Evolutionary conservation across 2,797 vertebrate species (phyloP).

Genomic region (Rhincodon typus): DNA sequence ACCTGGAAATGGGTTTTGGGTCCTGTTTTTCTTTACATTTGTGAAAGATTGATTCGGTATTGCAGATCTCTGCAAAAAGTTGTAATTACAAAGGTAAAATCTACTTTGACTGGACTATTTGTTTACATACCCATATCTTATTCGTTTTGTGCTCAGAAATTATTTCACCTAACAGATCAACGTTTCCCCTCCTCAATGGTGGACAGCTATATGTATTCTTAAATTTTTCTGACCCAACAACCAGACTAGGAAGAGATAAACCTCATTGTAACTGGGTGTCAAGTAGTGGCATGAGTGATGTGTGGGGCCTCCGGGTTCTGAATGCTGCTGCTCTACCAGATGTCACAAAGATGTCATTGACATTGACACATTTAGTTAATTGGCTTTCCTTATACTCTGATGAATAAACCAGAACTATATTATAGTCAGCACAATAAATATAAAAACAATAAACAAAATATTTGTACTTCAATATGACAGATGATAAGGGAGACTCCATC

Average conservation of each 20-base stretch:
- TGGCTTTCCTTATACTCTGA: background rate
- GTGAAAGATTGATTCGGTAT: slow-evolving; percentile 60
- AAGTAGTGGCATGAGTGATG: background rate
- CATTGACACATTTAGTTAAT: background rate
- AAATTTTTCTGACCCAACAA: background rate
- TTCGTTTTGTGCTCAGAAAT: background rate
- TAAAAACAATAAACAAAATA: background rate
- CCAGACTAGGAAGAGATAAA: background rate
- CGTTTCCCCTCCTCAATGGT: background rate
- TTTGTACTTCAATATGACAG: too few species aligned
- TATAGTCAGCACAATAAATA: background rate
- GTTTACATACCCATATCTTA: background rate
- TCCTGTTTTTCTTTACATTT: slow-evolving; percentile 57
- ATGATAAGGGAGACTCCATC: background rate
- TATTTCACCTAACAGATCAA: background rate
- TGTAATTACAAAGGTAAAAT: slow-evolving; percentile 62
- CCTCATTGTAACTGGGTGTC: background rate
- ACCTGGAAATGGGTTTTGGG: slow-evolving; percentile 68
- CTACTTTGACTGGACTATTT: background rate
- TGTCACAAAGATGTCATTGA: background rate
- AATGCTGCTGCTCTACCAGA: background rate
- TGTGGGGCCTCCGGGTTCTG: background rate
- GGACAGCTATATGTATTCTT: background rate
- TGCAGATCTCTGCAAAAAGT: slow-evolving; percentile 64
- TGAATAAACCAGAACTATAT: background rate